A percentile compares a stretch with the other conserved stretches of the same genome.
phyloP scores from a whole-genome alignment of 2,888 invertebrate genomes.

The Pyralis farinalis region DNA sequence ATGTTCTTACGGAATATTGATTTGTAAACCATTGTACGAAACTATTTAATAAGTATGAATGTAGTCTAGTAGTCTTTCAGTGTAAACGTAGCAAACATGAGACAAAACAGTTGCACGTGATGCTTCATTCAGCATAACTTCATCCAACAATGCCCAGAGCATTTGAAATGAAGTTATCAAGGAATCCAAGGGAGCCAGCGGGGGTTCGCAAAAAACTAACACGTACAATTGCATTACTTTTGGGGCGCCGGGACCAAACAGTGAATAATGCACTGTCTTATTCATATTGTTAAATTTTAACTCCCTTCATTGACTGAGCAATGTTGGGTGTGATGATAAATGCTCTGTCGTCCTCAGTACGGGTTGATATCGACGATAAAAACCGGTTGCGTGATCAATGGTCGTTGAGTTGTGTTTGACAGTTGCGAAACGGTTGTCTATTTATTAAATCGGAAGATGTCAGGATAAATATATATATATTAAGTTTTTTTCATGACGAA shows the following conservation, averaged over 20 bases:
- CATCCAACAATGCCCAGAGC: constrained; percentile 33
- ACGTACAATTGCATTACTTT: constrained; percentile 52
- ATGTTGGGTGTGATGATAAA: constrained; percentile 60
- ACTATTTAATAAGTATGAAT: too few species aligned
- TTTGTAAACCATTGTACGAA: too few species aligned
- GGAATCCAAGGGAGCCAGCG: constrained; percentile 42
- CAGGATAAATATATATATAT: too few species aligned
- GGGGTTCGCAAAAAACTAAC: constrained; percentile 60
- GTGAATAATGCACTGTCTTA: constrained; percentile 67
- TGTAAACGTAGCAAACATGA: too few species aligned
- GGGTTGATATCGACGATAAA: constrained; percentile 21
- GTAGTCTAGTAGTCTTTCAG: too few species aligned
- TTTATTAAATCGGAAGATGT: too few species aligned
- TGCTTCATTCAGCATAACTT: constrained; percentile 37
- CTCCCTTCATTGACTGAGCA: constrained; percentile 67
- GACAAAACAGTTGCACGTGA: constrained; percentile 30
- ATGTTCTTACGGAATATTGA: too few species aligned
- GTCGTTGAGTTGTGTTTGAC: constrained; percentile 1
- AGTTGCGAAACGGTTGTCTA: background rate
- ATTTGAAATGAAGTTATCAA: constrained; percentile 77
- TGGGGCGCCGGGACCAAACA: constrained; percentile 43
- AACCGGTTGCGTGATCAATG: constrained; percentile 3
- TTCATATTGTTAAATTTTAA: constrained; percentile 70
- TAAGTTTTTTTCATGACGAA: too few species aligned
- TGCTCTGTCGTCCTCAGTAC: constrained; percentile 36